These are phyloP conservation scores for Ferrisia virgata DNA, from an alignment of 2,888 invertebrate genomes.

Conservation along the genomic window DNA sequence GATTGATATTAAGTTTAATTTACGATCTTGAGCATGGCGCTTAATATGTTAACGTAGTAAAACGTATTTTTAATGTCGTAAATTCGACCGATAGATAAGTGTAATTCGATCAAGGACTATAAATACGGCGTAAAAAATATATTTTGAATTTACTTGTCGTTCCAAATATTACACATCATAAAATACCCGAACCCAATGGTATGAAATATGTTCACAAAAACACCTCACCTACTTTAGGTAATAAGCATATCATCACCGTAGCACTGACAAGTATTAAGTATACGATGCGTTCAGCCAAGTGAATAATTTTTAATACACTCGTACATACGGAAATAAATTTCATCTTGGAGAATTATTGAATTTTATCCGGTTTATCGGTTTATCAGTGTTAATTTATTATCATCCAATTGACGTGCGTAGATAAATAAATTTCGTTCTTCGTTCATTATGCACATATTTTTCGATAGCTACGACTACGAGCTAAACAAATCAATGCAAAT, in stretches of 20 bases:
- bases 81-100: not conserved
- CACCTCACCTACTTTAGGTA: too few species aligned
- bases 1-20: not conserved
- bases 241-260: not conserved
- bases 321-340: not conserved
- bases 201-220: too few species aligned
- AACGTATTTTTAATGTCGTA: not conserved
- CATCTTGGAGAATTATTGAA: not conserved
- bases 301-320: not conserved
- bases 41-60: too few species aligned
- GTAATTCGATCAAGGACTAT: not conserved
- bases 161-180: too few species aligned
- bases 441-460: not conserved
- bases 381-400: slow-evolving; percentile 16
- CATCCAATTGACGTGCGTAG: not conserved
- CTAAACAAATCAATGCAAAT: not conserved
- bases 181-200: too few species aligned
- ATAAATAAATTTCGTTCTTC: not conserved
- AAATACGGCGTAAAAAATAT: not conserved
- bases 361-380: slow-evolving; percentile 17
- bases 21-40: not conserved
- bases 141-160: not conserved
- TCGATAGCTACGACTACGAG: not conserved
- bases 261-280: too few species aligned
- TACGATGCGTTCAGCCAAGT: not conserved